These are phyloP conservation scores for Holcopasites calliopsidis DNA, from an alignment of 1,140 invertebrate genomes.

Conservation along the genomic window DNA sequence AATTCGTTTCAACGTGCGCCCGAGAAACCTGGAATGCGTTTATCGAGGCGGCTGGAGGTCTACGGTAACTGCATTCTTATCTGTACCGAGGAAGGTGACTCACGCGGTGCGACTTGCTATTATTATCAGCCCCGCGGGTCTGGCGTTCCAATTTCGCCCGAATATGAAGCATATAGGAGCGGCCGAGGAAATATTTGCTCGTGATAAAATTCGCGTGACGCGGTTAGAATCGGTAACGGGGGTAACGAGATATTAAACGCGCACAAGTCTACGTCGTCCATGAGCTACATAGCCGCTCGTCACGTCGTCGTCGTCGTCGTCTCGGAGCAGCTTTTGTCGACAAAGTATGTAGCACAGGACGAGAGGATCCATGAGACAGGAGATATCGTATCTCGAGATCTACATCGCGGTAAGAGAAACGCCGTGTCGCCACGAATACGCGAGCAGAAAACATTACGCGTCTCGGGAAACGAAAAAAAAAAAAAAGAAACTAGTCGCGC, in stretches of 20 bases:
- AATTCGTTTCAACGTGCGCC: conserved; percentile 19
- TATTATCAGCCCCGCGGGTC: background rate
- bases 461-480: too few species aligned
- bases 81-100: conserved; percentile 28
- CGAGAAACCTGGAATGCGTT: background rate
- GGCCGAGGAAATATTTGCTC: conserved; percentile 27
- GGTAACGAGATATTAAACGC: background rate
- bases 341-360: too few species aligned
- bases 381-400: too few species aligned
- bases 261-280: background rate
- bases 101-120: conserved; percentile 3
- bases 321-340: background rate
- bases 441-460: too few species aligned
- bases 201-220: background rate
- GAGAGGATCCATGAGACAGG: too few species aligned
- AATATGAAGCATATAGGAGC: conserved; percentile 16
- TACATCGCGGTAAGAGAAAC: too few species aligned
- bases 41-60: background rate
- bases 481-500: too few species aligned
- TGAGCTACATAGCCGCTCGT: background rate
- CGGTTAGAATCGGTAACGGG: background rate
- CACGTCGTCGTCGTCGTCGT: background rate
- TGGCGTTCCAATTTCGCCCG: conserved; percentile 3
- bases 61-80: conserved; percentile 26
- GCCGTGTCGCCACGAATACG: too few species aligned